Evolutionary conservation across 2,797 vertebrate species (phyloP), one percentile per base, ranked within the genome.

Genomic region (Oryzias sinensis): DNA sequence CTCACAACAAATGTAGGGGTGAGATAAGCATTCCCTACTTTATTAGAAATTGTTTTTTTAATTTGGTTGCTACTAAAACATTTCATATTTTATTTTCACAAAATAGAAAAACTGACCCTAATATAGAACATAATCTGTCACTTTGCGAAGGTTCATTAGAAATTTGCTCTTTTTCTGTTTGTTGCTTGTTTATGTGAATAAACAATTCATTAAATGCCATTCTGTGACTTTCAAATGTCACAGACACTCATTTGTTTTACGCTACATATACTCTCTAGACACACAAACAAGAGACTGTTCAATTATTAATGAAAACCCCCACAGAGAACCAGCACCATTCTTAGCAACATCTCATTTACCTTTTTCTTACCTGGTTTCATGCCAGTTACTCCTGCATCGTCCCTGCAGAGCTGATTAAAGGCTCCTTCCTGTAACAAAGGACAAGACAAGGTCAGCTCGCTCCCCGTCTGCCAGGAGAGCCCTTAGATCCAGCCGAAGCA

Each of bases 401-500:
- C 70, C 61, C 63, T n/a, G 43, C 76, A 40, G 56, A 58, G 80
- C 68, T 72, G 79, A 73, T 76, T 62, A 76, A 70, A 72, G 61
- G 55, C 64, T 63, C 45, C 60, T 68, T 77, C 70, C 72, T 72
- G 72, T 53, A 65, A 27, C 70, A 67, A 67, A 85, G 84, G 82
- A 80, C 82, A 2, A 45, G 40, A 68, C 82, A 74, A 85, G 82
- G 84, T 72, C 80, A 44, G 6, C 43, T 5, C 3, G 41, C 67
- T 75, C 64, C 14, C 51, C 52, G n/a, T 46, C 74, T 84, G 82
- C 82, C 78, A 80, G 72, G n/a, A 77, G 59, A 61, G 59, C 77
- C 70, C 67, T 77, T 7, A 60, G 47, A 43, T 55, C 53, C 1
- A 54, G 54, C 49, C 44, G 40, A 65, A 63, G 22, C 46, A 5